Conservation (phyloP, 1,140 invertebrate genomes). For the Nasonia vitripennis region DNA sequence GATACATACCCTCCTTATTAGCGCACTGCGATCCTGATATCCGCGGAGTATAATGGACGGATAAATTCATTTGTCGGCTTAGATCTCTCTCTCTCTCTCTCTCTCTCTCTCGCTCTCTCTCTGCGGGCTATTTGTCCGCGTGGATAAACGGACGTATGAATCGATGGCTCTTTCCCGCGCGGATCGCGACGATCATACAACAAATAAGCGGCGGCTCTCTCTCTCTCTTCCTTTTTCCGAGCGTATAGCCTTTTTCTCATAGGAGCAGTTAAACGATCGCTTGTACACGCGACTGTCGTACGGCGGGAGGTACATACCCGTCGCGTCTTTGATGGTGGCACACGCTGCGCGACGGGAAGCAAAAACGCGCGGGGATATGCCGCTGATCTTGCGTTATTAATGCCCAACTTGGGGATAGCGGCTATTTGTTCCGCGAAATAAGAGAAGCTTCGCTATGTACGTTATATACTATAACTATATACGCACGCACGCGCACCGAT, state of each 20-base stretch:
- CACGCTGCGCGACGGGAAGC: not conserved
- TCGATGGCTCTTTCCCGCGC: not conserved
- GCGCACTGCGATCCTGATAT: no score
- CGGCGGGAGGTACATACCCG: not conserved
- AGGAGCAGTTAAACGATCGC: no score
- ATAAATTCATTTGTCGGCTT: not conserved
- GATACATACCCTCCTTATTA: not conserved
- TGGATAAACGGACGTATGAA: not conserved
- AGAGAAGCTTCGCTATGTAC: not conserved
- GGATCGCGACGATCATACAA: not conserved
- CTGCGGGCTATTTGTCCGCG: not conserved
- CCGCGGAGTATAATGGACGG: not conserved
- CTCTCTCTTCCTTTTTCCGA: not conserved
- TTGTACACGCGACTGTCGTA: no score
- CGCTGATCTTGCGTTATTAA: not conserved
- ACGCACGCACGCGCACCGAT: not conserved
- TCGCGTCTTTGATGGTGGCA: not conserved
- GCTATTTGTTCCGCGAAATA: not conserved
- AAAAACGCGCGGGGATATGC: not conserved
- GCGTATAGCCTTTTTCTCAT: not conserved
- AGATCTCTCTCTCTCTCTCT: not conserved
- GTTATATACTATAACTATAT: no score
- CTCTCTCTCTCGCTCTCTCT: not conserved
- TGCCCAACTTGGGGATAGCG: not conserved
- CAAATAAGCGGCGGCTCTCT: not conserved